A percentile compares a stretch with the other conserved stretches of the same genome.
phyloP scores from a whole-genome alignment of 2,797 vertebrate genomes.

The Peromyscus eremicus region DNA sequence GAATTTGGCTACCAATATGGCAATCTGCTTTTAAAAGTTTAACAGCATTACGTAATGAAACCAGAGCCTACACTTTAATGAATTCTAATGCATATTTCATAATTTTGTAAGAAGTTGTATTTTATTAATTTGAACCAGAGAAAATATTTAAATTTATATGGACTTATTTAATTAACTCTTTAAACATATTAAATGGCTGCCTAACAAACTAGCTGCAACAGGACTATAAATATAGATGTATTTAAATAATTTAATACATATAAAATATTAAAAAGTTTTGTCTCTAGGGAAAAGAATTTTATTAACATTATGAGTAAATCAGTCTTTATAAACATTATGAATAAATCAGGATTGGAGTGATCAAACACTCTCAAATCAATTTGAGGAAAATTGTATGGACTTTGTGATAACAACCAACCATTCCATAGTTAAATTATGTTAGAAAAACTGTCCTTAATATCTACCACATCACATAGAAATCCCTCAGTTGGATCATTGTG shows the following conservation, averaged over 20 bases:
- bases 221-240: background rate
- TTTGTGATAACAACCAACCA: background rate
- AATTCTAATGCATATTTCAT: slow-evolving; percentile 54
- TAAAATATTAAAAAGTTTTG: background rate
- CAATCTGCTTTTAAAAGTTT: slow-evolving; percentile 70
- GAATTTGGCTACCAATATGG: slow-evolving; percentile 64
- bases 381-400: background rate
- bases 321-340: background rate
- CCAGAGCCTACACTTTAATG: slow-evolving; percentile 48
- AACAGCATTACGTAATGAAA: slow-evolving; percentile 66
- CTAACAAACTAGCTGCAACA: background rate
- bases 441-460: background rate
- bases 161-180: slow-evolving; percentile 59
- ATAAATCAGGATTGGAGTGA: background rate
- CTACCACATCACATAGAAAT: background rate
- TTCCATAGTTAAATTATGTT: background rate
- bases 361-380: background rate
- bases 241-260: slow-evolving; percentile 54
- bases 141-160: slow-evolving; percentile 64
- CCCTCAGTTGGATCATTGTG: background rate
- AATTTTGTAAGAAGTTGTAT: slow-evolving; percentile 11
- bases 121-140: slow-evolving; percentile 60
- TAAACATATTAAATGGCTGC: slow-evolving; percentile 18
- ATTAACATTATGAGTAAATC: background rate
- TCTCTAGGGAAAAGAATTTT: background rate